Conservation (phyloP, 1,140 invertebrate genomes). For the Psix sp. region DNA sequence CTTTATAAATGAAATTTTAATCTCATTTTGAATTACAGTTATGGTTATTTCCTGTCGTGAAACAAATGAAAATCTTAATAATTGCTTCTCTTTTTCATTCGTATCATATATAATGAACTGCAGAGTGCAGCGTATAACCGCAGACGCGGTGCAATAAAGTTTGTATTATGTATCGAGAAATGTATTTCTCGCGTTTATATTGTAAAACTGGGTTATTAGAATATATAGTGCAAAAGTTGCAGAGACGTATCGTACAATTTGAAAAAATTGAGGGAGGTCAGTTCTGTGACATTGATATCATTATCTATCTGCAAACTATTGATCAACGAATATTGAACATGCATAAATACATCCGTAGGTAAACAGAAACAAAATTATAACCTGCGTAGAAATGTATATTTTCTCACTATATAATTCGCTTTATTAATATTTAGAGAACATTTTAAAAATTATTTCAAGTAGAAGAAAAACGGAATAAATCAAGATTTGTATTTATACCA, state of each 20-base stretch:
- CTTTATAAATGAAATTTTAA: too few relatives aligned
- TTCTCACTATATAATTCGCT: too few relatives aligned
- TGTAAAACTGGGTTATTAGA: conserved; percentile 47
- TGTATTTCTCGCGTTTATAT: conserved; percentile 32
- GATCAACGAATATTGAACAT: conserved; percentile 3
- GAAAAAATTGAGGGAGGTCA: conserved; percentile 45
- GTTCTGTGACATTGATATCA: conserved; percentile 34
- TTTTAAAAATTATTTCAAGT: too few relatives aligned
- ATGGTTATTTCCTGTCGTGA: conserved; percentile 12
- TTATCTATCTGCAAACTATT: conserved; percentile 29
- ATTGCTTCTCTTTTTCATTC: too few relatives aligned
- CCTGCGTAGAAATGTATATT: too few relatives aligned
- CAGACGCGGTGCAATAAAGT: conserved; percentile 14
- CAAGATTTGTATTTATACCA: background rate
- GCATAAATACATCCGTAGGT: too few relatives aligned
- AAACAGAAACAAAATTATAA: too few relatives aligned
- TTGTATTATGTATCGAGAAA: conserved; percentile 35
- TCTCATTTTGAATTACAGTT: too few relatives aligned
- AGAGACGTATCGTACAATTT: conserved; percentile 23
- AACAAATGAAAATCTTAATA: conserved; percentile 19
- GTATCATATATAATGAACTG: conserved; percentile 5
- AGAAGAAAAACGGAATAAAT: too few relatives aligned
- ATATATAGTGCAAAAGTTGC: conserved; percentile 43
- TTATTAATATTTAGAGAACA: too few relatives aligned
- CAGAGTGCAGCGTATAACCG: background rate